Evolutionary conservation across 2,113 vertebrate genomes (phyloP).

Genomic region (Bujurquina vittata): DNA sequence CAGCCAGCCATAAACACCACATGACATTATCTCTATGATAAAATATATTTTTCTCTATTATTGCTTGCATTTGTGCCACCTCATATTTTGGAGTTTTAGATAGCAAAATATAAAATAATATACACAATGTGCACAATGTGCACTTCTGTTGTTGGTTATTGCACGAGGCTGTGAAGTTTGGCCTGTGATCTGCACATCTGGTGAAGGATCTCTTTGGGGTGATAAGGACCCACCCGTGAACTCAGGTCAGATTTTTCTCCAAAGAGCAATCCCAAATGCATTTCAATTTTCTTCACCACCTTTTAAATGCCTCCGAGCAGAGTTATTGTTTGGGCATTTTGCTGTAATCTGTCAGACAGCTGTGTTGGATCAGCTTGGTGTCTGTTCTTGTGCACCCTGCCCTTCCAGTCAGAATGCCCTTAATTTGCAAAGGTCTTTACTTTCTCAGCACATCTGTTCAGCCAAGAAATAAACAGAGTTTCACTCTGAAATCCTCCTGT

Average conservation of each 20-base stretch:
- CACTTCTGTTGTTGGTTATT: background rate
- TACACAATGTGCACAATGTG: too few species aligned
- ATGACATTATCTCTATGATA: background rate
- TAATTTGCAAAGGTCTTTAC: constrained; percentile 29
- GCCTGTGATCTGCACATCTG: constrained; percentile 47
- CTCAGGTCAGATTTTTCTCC: constrained; percentile 19
- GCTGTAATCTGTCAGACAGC: constrained; percentile 55
- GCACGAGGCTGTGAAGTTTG: background rate
- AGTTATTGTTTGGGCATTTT: constrained; percentile 28
- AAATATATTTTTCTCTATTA: too few species aligned
- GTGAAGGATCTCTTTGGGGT: constrained; percentile 11
- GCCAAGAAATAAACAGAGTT: constrained; percentile 62
- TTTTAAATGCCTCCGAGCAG: constrained; percentile 28
- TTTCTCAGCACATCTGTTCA: constrained; percentile 36
- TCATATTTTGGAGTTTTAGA: too few species aligned
- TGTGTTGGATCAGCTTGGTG: constrained; percentile 46
- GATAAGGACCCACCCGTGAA: background rate
- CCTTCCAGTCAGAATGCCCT: constrained; percentile 32
- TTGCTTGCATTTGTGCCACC: too few species aligned
- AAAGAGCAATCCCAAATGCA: constrained; percentile 1
- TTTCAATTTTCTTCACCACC: constrained; percentile 23
- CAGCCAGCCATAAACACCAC: too few species aligned
- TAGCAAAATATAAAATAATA: too few species aligned
- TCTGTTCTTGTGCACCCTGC: background rate
- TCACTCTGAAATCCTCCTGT: background rate